phyloP scores from a whole-genome alignment of 23 tunicate species.

The Oikopleura dioica region DNA sequence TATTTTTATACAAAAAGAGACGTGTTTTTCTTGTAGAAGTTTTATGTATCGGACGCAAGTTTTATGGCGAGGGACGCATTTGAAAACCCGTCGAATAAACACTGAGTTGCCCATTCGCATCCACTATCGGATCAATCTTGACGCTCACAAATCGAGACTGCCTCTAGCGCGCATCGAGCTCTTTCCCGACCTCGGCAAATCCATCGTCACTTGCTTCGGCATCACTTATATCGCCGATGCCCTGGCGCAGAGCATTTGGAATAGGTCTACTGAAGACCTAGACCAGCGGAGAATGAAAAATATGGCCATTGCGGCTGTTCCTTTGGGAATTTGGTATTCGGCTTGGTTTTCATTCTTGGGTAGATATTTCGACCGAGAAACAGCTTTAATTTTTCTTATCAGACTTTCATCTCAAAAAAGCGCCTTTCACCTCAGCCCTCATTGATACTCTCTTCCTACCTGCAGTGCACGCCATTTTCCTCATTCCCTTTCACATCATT shows the following conservation, averaged over 20 bases:
- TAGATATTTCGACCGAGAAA: too few relatives aligned
- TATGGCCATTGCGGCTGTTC: background rate
- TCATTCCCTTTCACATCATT: background rate
- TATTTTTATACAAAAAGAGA: too few relatives aligned
- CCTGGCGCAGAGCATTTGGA: background rate
- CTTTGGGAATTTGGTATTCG: slow-evolving; percentile 3
- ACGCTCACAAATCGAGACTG: too few relatives aligned
- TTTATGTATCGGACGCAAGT: too few relatives aligned
- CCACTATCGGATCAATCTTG: too few relatives aligned
- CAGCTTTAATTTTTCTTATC: too few relatives aligned
- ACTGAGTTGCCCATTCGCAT: too few relatives aligned
- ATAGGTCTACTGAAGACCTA: background rate
- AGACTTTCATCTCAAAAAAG: too few relatives aligned
- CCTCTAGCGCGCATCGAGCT: too few relatives aligned
- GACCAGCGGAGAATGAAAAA: background rate
- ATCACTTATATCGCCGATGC: background rate
- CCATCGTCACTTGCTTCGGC: background rate
- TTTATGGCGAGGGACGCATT: too few relatives aligned
- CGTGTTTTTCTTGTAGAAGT: too few relatives aligned
- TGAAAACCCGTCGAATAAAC: too few relatives aligned
- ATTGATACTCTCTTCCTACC: background rate
- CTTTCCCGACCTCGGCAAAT: background rate
- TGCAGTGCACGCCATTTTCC: background rate
- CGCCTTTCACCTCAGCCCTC: background rate
- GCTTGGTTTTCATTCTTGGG: background rate